A percentile compares a stretch with the other conserved stretches of the same genome.
These are phyloP conservation scores for Mareca strepera DNA, from an alignment of 2,797 vertebrate genomes.

Conservation along the genomic window DNA sequence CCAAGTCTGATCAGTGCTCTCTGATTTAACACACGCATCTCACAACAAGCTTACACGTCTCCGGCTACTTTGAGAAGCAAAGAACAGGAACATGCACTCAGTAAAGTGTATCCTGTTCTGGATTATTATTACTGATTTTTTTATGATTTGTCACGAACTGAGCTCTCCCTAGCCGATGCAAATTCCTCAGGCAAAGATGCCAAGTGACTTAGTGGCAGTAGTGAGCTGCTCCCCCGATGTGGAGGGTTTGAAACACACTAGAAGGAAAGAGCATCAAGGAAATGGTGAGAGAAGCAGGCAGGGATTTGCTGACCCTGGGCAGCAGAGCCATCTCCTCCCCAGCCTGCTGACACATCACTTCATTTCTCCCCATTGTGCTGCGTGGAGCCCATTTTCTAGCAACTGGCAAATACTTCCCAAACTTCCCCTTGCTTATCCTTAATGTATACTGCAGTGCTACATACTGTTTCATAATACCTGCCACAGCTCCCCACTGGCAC, in stretches of 20 bases:
- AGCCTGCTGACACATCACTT: neutral
- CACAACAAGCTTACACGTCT: neutral
- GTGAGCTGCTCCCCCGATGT: neutral
- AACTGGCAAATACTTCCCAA: neutral
- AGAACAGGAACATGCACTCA: neutral
- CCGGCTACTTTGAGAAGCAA: neutral
- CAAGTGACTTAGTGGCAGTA: fast-evolving
- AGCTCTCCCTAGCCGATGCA: neutral
- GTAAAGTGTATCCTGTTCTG: neutral
- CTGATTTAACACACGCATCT: neutral
- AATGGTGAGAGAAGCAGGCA: neutral
- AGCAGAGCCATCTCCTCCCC: neutral
- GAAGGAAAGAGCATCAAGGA: neutral
- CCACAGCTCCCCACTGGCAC: neutral
- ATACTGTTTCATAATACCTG: neutral
- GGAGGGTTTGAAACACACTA: neutral
- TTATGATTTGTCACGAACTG: neutral
- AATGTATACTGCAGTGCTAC: neutral
- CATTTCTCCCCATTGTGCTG: neutral
- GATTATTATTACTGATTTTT: neutral
- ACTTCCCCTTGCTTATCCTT: neutral
- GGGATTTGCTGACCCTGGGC: neutral
- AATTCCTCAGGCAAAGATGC: neutral
- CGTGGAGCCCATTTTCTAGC: neutral
- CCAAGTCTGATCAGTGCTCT: neutral